Conservation (phyloP, 1,140 invertebrate genomes). For the Caerostris extrusa region DNA sequence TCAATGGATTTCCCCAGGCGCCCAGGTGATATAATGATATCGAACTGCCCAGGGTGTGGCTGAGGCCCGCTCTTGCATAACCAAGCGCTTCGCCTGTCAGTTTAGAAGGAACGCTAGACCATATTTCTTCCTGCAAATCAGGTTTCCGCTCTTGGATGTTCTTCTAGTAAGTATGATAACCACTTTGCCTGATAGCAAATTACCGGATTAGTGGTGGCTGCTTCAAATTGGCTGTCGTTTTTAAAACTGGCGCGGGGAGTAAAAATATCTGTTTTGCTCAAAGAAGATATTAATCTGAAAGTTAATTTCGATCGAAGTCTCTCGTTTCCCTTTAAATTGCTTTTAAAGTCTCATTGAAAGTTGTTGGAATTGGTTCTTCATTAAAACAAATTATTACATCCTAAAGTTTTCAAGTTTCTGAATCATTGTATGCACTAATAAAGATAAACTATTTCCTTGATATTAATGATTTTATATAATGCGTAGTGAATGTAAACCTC, state of each 20-base stretch:
- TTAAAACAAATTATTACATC: no score
- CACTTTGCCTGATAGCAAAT: conserved; percentile 59
- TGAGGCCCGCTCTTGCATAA: conserved; percentile 48
- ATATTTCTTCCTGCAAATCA: conserved; percentile 64
- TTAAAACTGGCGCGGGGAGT: neutral
- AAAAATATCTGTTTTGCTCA: conserved; percentile 21
- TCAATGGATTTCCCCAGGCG: conserved; percentile 70
- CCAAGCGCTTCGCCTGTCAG: conserved; percentile 61
- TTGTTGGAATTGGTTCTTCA: no score
- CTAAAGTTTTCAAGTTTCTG: no score
- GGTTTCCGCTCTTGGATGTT: conserved; percentile 37
- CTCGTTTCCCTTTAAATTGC: neutral
- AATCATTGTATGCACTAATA: no score
- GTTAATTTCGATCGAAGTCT: neutral
- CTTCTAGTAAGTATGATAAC: conserved; percentile 54
- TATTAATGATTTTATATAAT: no score
- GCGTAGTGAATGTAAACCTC: no score
- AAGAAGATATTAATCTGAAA: conserved; percentile 40
- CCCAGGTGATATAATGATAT: conserved; percentile 73
- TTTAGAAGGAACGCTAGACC: conserved; percentile 34
- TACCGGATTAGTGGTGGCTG: conserved; percentile 45
- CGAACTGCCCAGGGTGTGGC: conserved; percentile 41
- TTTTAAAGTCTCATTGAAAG: neutral
- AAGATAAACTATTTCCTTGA: no score
- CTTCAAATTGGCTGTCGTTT: conserved; percentile 55